Conservation (phyloP, 2,888 invertebrate genomes). For the Geophilus truncorum region DNA sequence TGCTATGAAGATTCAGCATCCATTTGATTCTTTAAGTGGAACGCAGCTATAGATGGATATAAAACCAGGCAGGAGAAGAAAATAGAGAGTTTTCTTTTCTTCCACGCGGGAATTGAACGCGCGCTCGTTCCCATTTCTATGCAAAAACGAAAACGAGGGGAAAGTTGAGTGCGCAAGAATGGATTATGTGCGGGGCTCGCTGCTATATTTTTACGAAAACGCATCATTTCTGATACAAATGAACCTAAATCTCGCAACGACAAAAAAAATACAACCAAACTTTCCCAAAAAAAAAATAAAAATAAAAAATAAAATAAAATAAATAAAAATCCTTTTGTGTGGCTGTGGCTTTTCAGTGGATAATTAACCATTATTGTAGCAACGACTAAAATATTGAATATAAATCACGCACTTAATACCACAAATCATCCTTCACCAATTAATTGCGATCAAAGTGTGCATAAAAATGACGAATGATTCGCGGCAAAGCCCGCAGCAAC, state of each 20-base stretch:
- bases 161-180: slow-evolving; percentile 19
- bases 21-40: slow-evolving; percentile 27
- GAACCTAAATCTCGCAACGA: slow-evolving; percentile 5
- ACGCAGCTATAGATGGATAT: slow-evolving; percentile 13
- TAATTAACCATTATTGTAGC: neutral
- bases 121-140: slow-evolving; percentile 17
- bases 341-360: neutral
- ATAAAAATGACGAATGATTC: neutral
- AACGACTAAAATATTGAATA: too few relatives aligned
- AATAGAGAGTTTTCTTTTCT: neutral
- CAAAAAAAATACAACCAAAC: neutral
- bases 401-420: neutral
- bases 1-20: slow-evolving; percentile 24
- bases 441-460: neutral
- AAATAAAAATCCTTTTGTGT: too few relatives aligned
- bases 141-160: slow-evolving; percentile 27
- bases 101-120: slow-evolving; percentile 18
- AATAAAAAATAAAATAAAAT: too few relatives aligned
- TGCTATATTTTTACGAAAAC: neutral
- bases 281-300: slow-evolving; percentile 1
- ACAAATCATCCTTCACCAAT: neutral
- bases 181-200: neutral
- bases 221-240: slow-evolving; percentile 5
- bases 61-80: slow-evolving; percentile 8
- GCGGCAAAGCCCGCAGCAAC: neutral